Evolutionary conservation across 2,797 vertebrate genomes (phyloP), one percentile per base, ranked within the genome.

Genomic region (Phoeniculus purpureus): DNA sequence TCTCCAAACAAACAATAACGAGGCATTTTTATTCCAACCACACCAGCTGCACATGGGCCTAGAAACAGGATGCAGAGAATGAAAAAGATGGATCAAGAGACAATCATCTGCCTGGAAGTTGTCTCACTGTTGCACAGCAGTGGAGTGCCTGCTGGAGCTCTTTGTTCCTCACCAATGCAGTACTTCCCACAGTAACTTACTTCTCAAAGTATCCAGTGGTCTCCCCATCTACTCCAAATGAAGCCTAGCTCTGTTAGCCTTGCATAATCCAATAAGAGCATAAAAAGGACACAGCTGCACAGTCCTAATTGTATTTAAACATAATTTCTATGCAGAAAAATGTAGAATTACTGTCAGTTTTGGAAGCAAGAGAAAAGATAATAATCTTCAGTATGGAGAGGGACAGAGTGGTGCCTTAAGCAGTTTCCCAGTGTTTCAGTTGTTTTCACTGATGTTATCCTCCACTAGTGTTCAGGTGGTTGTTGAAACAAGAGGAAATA

Each of bases 1-100:
- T 99, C 99, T 54, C 99, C 99, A 78, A 99, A 99, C 18, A 99
- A 97, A 94, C 99, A 99, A 81, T 99, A 99, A 34, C 99, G 98
- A 83, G 99, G 99, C 99, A 99, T 99, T 97, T 99, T 99, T 95
- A 99, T 99, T 51, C 99, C 99, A 81, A 99, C 99, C 10, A 99
- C 99, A 85, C 99, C 99, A 29, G 99, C 99, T 0, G 99, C 99
- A 96, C 99, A 99, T 3, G 99, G 99, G 50, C 99, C 99, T 99
- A 78, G 32, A 85, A 79, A 22, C 16, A 32, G 67, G 64, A 78
- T 47, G 64, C 27, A 82, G 61, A 64, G 56, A 64, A 74, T 64
- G 40, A 47, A 66, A 65, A 78, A 56, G 12, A 10, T 81, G 45
- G 64, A 72, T 89, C 59, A 76, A 74, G 34, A 54, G 22, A 26